A percentile compares a stretch with the other conserved stretches of the same genome.
Conservation (phyloP, 2,113 vertebrate species). For the Laticauda laticaudata region DNA sequence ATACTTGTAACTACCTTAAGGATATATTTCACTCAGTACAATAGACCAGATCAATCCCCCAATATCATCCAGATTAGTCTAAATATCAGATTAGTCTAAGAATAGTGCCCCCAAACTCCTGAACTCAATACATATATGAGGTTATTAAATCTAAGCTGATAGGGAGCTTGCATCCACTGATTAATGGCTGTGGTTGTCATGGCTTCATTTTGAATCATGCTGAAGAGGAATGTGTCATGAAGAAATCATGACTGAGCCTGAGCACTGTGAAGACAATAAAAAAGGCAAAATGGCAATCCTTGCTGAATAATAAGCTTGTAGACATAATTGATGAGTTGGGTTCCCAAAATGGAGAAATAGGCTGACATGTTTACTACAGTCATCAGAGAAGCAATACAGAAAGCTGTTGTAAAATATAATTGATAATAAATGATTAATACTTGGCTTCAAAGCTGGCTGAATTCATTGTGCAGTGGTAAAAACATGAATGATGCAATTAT, state of each 20-base stretch:
- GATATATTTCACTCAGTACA: background rate
- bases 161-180: rapidly evolving
- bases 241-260: background rate
- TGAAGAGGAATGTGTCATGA: background rate
- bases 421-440: constrained; percentile 59
- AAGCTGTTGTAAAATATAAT: constrained; percentile 42
- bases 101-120: background rate
- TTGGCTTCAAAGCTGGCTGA: constrained; percentile 41
- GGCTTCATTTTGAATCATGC: background rate
- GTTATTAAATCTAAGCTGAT: background rate
- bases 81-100: background rate
- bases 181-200: background rate
- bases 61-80: background rate
- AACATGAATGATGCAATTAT: constrained; percentile 40
- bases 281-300: constrained; percentile 12
- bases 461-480: constrained; percentile 18
- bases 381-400: constrained; percentile 35
- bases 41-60: background rate
- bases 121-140: background rate
- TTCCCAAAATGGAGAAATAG: constrained; percentile 25
- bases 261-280: background rate
- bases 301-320: constrained; percentile 26
- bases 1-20: background rate
- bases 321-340: constrained; percentile 19
- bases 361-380: constrained; percentile 43